Conservation (phyloP, 1,140 invertebrate species). For the Caenorhabditis briggsae region DNA sequence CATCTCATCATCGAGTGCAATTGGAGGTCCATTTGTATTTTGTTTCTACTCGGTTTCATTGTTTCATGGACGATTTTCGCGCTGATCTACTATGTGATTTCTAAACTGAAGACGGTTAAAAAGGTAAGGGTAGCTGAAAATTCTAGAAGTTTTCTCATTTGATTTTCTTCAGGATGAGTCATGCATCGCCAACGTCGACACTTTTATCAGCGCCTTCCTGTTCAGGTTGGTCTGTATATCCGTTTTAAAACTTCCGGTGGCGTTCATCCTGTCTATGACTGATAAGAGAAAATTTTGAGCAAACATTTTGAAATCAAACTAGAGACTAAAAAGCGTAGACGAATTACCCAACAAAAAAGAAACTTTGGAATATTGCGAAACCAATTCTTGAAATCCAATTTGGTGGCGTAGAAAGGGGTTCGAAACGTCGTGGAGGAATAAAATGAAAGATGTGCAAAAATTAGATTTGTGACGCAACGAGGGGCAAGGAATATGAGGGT, state of each 20-base stretch:
- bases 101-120: slow-evolving; percentile 60
- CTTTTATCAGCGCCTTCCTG: slow-evolving; percentile 80
- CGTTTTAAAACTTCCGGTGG: background rate
- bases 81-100: slow-evolving; percentile 80
- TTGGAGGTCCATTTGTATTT: slow-evolving; percentile 80
- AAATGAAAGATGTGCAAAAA: slow-evolving; percentile 6
- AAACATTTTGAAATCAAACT: no score
- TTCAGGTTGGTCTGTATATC: slow-evolving; percentile 65
- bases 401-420: background rate
- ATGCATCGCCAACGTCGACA: slow-evolving; percentile 80
- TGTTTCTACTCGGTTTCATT: slow-evolving; percentile 80
- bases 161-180: slow-evolving; percentile 32
- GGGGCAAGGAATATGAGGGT: background rate
- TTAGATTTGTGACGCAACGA: slow-evolving; percentile 25
- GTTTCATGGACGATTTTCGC: slow-evolving; percentile 80
- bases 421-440: background rate
- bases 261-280: slow-evolving; percentile 5
- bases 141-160: background rate
- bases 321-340: no score
- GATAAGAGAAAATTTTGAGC: background rate
- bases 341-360: background rate
- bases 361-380: background rate
- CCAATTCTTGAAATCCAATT: background rate
- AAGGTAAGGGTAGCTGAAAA: background rate
- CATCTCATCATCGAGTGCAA: slow-evolving; percentile 75